phyloP scores from a whole-genome alignment of 2,797 vertebrate genomes.

The Crenuchus spilurus region DNA sequence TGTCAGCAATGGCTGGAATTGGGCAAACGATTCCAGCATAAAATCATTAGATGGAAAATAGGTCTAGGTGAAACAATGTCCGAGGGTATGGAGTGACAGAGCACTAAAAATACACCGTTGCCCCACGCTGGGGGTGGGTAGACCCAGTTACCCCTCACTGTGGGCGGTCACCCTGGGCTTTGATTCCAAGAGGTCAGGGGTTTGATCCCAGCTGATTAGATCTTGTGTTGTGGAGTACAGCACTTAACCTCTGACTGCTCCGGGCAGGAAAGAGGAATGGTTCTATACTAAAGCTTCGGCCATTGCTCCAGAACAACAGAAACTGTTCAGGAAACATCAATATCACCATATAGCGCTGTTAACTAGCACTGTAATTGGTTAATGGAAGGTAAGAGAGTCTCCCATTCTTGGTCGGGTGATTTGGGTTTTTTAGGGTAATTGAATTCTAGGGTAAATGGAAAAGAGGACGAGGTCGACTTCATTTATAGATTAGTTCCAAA shows the following conservation, averaged over 20 bases:
- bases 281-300: slow-evolving; percentile 16
- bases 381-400: neutral
- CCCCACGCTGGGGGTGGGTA: no score
- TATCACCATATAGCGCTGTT: neutral
- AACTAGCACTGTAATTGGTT: slow-evolving; percentile 27
- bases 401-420: neutral
- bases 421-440: slow-evolving; percentile 29
- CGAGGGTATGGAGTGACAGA: no score
- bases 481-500: slow-evolving; percentile 15
- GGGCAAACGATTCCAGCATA: neutral
- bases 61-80: neutral
- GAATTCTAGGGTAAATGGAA: slow-evolving; percentile 24
- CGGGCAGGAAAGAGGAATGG: neutral
- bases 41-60: slow-evolving; percentile 33
- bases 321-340: slow-evolving; percentile 31
- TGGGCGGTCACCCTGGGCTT: neutral
- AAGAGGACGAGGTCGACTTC: neutral
- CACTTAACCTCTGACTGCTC: neutral
- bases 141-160: no score
- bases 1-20: neutral
- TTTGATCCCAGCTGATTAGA: neutral
- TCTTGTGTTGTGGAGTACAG: neutral
- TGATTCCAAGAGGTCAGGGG: neutral
- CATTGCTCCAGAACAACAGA: slow-evolving; percentile 19
- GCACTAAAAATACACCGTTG: slow-evolving; percentile 1